phyloP scores from a whole-genome alignment of 2,888 invertebrate species.

The Melieria omissa region DNA sequence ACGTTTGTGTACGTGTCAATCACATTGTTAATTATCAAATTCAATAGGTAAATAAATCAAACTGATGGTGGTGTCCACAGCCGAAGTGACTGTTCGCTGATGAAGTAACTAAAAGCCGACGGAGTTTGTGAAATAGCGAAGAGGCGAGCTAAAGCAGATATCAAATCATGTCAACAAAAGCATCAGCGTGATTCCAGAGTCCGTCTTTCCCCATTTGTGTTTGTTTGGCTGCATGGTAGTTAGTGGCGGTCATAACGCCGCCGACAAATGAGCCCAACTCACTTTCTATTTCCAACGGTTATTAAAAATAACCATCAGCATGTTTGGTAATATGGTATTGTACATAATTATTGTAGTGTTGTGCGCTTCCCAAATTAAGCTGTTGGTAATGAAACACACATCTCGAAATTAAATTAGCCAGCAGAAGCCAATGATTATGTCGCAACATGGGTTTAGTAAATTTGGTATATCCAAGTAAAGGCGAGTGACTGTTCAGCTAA shows the following conservation, averaged over 20 bases:
- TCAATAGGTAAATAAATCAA: background rate
- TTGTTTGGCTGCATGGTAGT: constrained; percentile 25
- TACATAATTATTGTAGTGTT: too few relatives aligned
- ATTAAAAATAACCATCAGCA: constrained; percentile 1
- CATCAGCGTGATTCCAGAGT: background rate
- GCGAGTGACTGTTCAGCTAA: too few relatives aligned
- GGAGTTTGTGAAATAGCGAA: background rate
- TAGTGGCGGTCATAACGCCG: background rate
- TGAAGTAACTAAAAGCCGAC: constrained; percentile 16
- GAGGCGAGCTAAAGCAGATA: background rate
- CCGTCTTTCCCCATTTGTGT: constrained; percentile 28
- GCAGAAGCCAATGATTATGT: too few relatives aligned
- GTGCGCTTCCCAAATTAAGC: too few relatives aligned
- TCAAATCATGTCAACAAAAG: constrained; percentile 24
- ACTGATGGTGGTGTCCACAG: too few relatives aligned
- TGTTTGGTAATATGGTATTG: too few relatives aligned
- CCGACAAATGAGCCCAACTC: constrained; percentile 1
- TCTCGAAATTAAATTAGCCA: too few relatives aligned
- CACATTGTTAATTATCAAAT: constrained; percentile 16
- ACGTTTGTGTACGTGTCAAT: too few relatives aligned
- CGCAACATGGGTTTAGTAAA: constrained; percentile 12
- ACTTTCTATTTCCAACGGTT: constrained; percentile 20
- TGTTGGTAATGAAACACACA: too few relatives aligned
- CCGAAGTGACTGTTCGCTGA: background rate
- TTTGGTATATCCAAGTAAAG: background rate